These are phyloP conservation scores for Formica aserva DNA, from an alignment of 2,888 invertebrate species.

Conservation along the genomic window DNA sequence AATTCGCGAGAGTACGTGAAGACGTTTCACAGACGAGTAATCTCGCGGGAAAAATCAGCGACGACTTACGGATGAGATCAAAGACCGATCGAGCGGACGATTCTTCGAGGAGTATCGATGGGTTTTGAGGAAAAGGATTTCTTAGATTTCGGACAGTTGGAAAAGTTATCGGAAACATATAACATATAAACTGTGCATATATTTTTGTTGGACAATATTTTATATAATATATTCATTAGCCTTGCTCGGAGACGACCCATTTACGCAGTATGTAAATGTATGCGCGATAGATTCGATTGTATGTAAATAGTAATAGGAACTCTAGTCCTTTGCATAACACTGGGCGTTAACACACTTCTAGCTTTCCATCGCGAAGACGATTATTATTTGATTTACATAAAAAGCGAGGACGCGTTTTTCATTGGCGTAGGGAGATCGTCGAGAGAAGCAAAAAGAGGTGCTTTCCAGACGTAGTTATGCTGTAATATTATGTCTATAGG, in stretches of 20 bases:
- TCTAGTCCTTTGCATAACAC: conserved; percentile 69
- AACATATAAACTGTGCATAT: background rate
- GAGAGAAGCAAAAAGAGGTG: conserved; percentile 27
- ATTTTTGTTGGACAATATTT: conserved; percentile 59
- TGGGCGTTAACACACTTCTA: conserved; percentile 58
- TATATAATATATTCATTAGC: conserved; percentile 73
- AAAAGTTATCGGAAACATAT: background rate
- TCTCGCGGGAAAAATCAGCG: conserved; percentile 6
- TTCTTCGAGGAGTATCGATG: background rate
- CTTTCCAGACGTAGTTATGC: conserved; percentile 4
- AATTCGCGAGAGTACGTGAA: conserved; percentile 6
- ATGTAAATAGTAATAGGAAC: conserved; percentile 75
- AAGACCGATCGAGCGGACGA: background rate
- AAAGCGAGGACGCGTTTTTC: conserved; percentile 47
- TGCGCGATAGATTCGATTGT: conserved; percentile 75
- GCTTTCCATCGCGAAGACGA: conserved; percentile 60
- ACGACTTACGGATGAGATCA: background rate
- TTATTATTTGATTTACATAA: conserved; percentile 66
- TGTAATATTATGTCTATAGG: conserved; percentile 13
- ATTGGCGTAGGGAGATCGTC: conserved; percentile 41
- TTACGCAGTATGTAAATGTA: conserved; percentile 71
- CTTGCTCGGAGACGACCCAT: conserved; percentile 71
- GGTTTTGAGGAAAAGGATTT: background rate
- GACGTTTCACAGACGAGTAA: conserved; percentile 16
- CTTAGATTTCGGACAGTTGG: background rate